Conservation (phyloP, 2,888 invertebrate species). For the Heliconius charithonia region DNA sequence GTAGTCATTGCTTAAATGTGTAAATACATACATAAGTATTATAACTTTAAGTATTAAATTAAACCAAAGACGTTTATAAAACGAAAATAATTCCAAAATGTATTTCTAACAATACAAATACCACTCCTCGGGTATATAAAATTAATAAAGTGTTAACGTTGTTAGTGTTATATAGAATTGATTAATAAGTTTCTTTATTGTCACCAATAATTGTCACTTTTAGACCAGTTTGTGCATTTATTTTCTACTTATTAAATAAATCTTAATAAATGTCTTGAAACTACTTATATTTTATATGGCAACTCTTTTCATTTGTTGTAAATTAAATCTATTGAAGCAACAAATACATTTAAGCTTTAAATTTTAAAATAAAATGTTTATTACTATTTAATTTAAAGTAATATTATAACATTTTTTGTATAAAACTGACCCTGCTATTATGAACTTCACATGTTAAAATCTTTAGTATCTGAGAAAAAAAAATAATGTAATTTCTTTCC, state of each 20-base stretch:
- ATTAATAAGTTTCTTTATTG: neutral
- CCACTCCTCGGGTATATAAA: neutral
- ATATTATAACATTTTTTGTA: too few relatives aligned
- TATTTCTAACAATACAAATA: neutral
- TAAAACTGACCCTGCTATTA: neutral
- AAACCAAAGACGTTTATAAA: conserved; percentile 19
- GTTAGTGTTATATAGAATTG: neutral
- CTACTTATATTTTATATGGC: neutral
- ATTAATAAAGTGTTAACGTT: neutral
- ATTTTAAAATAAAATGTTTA: too few relatives aligned
- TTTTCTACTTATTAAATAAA: neutral
- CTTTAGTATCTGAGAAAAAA: neutral
- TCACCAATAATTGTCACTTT: neutral
- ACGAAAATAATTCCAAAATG: neutral
- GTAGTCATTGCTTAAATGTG: conserved; percentile 16
- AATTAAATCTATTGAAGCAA: neutral
- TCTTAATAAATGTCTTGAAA: neutral
- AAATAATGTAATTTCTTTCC: too few relatives aligned
- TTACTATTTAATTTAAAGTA: too few relatives aligned
- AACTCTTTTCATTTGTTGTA: neutral
- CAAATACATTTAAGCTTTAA: neutral
- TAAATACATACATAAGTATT: conserved; percentile 4
- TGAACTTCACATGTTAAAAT: neutral
- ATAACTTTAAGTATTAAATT: conserved; percentile 14
- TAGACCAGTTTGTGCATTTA: conserved; percentile 6